Evolutionary conservation across 2,888 invertebrate species (phyloP).

Genomic region (Lasius fuliginosus): DNA sequence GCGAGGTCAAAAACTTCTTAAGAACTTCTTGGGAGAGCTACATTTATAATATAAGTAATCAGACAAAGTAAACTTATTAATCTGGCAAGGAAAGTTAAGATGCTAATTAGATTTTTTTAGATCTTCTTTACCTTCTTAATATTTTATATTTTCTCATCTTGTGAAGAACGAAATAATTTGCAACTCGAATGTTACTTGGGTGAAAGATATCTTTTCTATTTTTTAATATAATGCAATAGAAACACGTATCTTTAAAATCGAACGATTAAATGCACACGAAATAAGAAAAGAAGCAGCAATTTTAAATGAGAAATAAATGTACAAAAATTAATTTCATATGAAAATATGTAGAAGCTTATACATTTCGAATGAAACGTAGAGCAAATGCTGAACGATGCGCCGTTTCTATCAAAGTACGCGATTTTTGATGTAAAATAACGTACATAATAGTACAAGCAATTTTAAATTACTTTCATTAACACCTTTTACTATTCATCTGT

Average conservation of each 20-base stretch:
- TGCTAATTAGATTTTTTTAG: slow-evolving; percentile 46
- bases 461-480: not conserved
- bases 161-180: not conserved
- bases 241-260: not conserved
- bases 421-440: not conserved
- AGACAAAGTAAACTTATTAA: slow-evolving; percentile 42
- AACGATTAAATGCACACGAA: slow-evolving; percentile 1
- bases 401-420: slow-evolving; percentile 5
- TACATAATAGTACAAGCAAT: not conserved
- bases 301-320: slow-evolving; percentile 28
- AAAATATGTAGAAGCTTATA: not conserved
- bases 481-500: not conserved
- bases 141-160: slow-evolving; percentile 17
- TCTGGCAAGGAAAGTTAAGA: slow-evolving; percentile 21
- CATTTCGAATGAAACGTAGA: not conserved
- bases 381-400: not conserved
- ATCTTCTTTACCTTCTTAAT: slow-evolving; percentile 16
- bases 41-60: slow-evolving; percentile 43
- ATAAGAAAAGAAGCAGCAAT: not conserved
- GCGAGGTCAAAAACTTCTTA: slow-evolving; percentile 16
- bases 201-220: not conserved
- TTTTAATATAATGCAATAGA: slow-evolving; percentile 21
- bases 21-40: slow-evolving; percentile 4
- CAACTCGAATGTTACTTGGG: not conserved
- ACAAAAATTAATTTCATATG: slow-evolving; percentile 12